phyloP scores from a whole-genome alignment of 2,797 vertebrate genomes.

The Momotus momota region DNA sequence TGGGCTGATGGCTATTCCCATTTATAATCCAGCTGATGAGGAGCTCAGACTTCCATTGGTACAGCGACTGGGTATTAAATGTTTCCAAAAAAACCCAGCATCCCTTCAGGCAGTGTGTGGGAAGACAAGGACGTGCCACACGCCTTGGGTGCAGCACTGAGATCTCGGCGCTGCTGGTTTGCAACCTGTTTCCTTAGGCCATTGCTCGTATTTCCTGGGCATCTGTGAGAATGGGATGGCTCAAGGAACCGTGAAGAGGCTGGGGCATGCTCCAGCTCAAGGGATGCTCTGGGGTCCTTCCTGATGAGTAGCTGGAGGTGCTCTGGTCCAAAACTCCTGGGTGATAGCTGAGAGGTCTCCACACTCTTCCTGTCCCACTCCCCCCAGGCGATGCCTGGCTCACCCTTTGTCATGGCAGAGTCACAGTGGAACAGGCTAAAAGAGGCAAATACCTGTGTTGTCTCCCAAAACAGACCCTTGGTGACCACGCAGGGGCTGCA shows the following conservation, averaged over 20 bases:
- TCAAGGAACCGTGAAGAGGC: background rate
- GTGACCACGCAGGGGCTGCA: background rate
- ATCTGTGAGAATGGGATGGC: background rate
- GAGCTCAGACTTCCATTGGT: background rate
- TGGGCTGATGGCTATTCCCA: rapidly evolving
- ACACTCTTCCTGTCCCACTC: rapidly evolving
- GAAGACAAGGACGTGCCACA: background rate
- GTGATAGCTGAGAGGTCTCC: background rate
- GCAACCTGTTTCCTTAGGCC: rapidly evolving
- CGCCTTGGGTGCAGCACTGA: background rate
- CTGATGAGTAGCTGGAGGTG: background rate
- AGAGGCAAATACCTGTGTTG: background rate
- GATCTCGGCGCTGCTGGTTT: background rate
- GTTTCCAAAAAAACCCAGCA: background rate
- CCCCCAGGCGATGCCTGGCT: background rate
- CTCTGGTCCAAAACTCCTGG: background rate
- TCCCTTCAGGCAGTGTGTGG: background rate
- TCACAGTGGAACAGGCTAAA: background rate
- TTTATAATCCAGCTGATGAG: constrained; percentile 33
- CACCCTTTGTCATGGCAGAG: rapidly evolving
- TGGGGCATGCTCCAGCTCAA: background rate
- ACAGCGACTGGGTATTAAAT: rapidly evolving
- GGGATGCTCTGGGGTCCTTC: background rate
- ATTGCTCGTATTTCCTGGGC: background rate
- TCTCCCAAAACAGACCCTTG: background rate